Evolutionary conservation across 53 echinoderm and acorn worm species (phyloP).

Genomic region (Zoroaster sp.): DNA sequence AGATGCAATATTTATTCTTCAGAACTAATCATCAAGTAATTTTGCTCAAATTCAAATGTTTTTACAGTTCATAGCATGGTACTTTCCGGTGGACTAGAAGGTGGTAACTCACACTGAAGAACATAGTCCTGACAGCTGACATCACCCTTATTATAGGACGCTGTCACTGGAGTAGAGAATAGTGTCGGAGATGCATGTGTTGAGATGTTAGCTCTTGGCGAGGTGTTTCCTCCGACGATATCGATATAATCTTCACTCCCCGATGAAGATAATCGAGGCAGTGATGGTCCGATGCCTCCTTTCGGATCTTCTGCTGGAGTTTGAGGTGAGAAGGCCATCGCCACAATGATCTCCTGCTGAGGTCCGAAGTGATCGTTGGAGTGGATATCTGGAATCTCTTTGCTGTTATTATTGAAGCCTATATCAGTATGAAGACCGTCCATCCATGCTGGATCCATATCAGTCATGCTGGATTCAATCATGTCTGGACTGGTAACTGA

Average conservation of each 20-base stretch:
- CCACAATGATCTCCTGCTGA: conserved; percentile 11
- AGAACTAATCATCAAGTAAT: too few relatives aligned
- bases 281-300: background rate
- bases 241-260: conserved; percentile 47
- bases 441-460: background rate
- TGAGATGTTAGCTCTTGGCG: conserved; percentile 1
- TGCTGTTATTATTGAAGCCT: conserved; percentile 49
- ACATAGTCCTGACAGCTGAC: conserved; percentile 36
- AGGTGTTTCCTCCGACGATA: conserved; percentile 13
- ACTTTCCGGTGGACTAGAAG: conserved; percentile 12
- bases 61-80: background rate
- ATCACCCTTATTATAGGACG: background rate
- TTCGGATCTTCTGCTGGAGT: background rate
- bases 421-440: background rate
- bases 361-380: background rate
- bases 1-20: too few relatives aligned
- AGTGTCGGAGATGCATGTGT: background rate
- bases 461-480: background rate
- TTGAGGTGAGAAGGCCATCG: conserved; percentile 8
- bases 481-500: background rate
- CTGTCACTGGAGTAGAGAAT: background rate
- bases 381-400: conserved; percentile 36
- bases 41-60: background rate
- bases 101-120: conserved; percentile 11
- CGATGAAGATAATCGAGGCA: background rate